phyloP scores from a whole-genome alignment of 2,113 vertebrate genomes.

The Ceyx margarethae region DNA sequence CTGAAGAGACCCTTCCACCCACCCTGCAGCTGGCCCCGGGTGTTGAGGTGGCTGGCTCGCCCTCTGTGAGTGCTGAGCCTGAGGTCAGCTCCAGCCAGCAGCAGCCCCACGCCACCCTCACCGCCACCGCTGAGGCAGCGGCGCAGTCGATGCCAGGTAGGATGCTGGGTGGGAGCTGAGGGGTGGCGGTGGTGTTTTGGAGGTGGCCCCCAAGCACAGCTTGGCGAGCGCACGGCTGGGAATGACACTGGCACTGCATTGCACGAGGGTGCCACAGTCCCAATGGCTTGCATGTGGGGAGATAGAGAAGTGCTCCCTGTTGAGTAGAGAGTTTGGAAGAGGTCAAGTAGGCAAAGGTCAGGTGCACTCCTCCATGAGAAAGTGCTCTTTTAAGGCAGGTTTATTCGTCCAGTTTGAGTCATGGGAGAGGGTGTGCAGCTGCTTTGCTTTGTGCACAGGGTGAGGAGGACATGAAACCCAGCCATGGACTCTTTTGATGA shows the following conservation, averaged over 20 bases:
- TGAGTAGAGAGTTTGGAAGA: background rate
- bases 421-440: accelerated
- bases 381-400: background rate
- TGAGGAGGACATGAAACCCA: accelerated
- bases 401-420: background rate
- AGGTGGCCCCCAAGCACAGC: no score
- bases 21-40: slow-evolving; percentile 58
- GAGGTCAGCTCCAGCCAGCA: slow-evolving; percentile 86
- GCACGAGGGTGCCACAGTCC: accelerated
- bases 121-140: slow-evolving; percentile 64
- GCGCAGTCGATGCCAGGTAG: slow-evolving; percentile 82
- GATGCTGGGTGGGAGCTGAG: background rate
- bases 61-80: slow-evolving; percentile 74
- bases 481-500: accelerated
- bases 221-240: accelerated
- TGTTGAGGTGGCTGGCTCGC: slow-evolving; percentile 70
- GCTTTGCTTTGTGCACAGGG: accelerated
- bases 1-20: slow-evolving; percentile 73
- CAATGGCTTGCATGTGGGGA: accelerated
- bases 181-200: accelerated
- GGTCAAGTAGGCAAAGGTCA: background rate
- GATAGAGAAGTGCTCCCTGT: background rate
- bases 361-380: background rate
- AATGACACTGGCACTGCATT: accelerated
- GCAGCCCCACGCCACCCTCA: slow-evolving; percentile 43